Evolutionary conservation across 2,888 invertebrate species (phyloP).

Genomic region (Podotricha telesiphe): DNA sequence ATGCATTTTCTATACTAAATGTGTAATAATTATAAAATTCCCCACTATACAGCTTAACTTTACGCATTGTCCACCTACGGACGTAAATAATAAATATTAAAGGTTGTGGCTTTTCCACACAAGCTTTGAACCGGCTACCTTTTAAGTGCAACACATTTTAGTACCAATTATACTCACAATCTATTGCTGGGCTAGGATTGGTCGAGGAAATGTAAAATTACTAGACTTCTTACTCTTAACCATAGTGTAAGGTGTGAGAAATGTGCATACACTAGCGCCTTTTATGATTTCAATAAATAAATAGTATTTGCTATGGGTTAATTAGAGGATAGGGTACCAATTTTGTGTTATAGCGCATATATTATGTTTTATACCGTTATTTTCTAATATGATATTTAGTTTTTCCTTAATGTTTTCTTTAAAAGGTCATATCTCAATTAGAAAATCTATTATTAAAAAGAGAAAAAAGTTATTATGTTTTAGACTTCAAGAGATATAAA

Average conservation of each 20-base stretch:
- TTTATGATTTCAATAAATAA: constrained; percentile 21
- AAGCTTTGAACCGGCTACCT: constrained; percentile 37
- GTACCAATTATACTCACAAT: constrained; percentile 62
- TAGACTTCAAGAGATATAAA: too few relatives aligned
- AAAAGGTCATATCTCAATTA: too few relatives aligned
- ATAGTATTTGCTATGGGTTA: constrained; percentile 6
- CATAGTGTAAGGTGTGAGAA: constrained; percentile 12
- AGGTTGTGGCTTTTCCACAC: constrained; percentile 27
- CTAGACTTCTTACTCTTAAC: constrained; percentile 25
- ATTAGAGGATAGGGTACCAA: not conserved
- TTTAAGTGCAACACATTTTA: constrained; percentile 45
- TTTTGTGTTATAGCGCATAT: not conserved
- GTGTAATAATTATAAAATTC: constrained; percentile 9
- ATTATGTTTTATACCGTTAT: too few relatives aligned
- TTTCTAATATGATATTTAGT: too few relatives aligned
- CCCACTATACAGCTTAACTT: not conserved
- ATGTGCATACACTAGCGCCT: not conserved
- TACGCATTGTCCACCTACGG: constrained; percentile 20
- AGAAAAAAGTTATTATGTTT: too few relatives aligned
- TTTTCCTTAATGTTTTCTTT: too few relatives aligned
- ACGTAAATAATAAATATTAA: constrained; percentile 13
- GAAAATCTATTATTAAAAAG: too few relatives aligned
- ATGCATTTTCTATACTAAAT: constrained; percentile 4
- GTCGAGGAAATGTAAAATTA: constrained; percentile 53
- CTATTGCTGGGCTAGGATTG: constrained; percentile 54